These are phyloP conservation scores for Protodeltote pygarga DNA, from an alignment of 2,888 invertebrate species.

Conservation along the genomic window DNA sequence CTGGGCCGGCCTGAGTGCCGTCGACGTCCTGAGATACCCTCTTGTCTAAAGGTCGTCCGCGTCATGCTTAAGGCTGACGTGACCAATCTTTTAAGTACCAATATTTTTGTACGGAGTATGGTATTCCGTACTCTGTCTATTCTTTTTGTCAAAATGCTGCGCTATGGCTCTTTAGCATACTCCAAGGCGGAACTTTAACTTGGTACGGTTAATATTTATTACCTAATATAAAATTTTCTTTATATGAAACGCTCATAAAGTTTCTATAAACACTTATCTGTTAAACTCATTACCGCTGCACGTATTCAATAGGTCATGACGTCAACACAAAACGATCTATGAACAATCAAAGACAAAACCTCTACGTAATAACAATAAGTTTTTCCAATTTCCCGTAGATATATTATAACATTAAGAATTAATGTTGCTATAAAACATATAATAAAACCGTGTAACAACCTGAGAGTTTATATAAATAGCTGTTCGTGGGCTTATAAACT, in stretches of 20 bases:
- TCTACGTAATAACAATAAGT: constrained; percentile 3
- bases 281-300: constrained; percentile 40
- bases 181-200: too few relatives aligned
- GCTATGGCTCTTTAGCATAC: too few relatives aligned
- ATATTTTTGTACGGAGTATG: too few relatives aligned
- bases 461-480: constrained; percentile 41
- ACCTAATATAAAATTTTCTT: constrained; percentile 14
- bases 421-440: constrained; percentile 30
- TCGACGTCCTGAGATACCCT: too few relatives aligned
- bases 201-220: background rate
- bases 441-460: constrained; percentile 32
- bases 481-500: constrained; percentile 49
- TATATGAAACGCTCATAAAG: constrained; percentile 20
- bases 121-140: too few relatives aligned
- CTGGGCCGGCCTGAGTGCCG: too few relatives aligned
- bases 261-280: constrained; percentile 44
- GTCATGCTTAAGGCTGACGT: too few relatives aligned
- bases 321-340: constrained; percentile 24
- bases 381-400: constrained; percentile 25
- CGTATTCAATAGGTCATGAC: constrained; percentile 36
- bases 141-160: too few relatives aligned
- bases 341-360: constrained; percentile 35
- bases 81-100: too few relatives aligned
- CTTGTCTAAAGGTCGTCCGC: too few relatives aligned
- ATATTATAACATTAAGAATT: constrained; percentile 14